These are phyloP conservation scores for Formica selysi DNA, from an alignment of 1,140 invertebrate species.

Conservation along the genomic window DNA sequence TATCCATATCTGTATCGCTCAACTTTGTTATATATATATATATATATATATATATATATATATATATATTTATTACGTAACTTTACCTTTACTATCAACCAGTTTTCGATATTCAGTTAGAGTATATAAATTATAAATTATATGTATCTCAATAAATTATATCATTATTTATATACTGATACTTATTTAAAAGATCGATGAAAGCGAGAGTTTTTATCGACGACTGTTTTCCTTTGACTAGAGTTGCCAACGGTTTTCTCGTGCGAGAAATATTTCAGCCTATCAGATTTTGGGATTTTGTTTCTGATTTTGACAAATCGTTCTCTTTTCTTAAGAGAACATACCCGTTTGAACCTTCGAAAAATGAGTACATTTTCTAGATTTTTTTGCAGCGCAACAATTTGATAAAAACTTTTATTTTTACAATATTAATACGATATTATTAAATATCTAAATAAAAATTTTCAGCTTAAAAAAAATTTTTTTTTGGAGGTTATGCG, in stretches of 20 bases:
- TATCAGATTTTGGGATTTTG: background rate
- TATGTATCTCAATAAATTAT: background rate
- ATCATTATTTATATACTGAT: background rate
- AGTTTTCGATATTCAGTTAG: background rate
- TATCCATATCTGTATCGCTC: background rate
- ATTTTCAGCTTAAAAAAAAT: too few species aligned
- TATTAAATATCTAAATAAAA: too few species aligned
- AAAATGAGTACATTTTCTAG: too few species aligned
- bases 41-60: background rate
- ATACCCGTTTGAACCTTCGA: too few species aligned
- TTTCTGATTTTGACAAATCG: constrained; percentile 27
- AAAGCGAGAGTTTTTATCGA: background rate
- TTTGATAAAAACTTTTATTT: too few species aligned
- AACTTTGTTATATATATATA: constrained; percentile 10
- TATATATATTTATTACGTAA: background rate
- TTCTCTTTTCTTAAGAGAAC: background rate
- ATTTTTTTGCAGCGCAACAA: too few species aligned
- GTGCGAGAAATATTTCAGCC: background rate
- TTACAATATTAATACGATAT: too few species aligned
- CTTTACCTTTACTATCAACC: background rate
- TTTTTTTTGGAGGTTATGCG: too few species aligned
- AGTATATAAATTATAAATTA: background rate
- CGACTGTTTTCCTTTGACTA: background rate
- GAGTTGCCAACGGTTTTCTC: constrained; percentile 11
- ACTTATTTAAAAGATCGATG: background rate